Evolutionary conservation across 2,797 vertebrate genomes (phyloP).

Genomic region (Acanthurus leucopareius): DNA sequence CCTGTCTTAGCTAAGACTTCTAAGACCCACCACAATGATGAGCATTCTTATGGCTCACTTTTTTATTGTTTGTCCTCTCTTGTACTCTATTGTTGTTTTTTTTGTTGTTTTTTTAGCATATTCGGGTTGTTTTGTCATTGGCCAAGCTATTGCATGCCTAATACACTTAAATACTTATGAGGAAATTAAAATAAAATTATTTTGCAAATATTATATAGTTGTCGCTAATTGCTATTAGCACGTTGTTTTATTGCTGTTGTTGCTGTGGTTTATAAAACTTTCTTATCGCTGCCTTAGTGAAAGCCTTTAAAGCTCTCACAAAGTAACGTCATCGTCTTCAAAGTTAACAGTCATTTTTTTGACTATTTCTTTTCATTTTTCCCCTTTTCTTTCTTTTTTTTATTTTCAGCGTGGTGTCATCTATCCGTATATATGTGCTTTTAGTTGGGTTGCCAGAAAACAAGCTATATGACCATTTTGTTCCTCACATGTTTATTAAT

Average conservation of each 20-base stretch:
- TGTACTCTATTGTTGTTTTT: no score
- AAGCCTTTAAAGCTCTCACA: background rate
- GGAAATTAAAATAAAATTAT: background rate
- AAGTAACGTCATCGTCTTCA: slow-evolving; percentile 3
- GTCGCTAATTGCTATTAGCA: slow-evolving; percentile 7
- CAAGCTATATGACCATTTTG: slow-evolving; percentile 18
- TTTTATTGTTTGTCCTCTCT: slow-evolving; percentile 20
- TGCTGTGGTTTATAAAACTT: background rate
- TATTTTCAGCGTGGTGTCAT: background rate
- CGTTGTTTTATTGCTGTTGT: slow-evolving; percentile 7
- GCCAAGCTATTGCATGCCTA: background rate
- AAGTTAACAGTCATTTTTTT: background rate
- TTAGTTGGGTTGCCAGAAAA: slow-evolving; percentile 6
- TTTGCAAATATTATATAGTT: slow-evolving; percentile 11
- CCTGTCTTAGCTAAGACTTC: slow-evolving; percentile 38
- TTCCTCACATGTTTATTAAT: slow-evolving; percentile 37
- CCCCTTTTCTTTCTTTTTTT: no score
- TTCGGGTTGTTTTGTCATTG: slow-evolving; percentile 16
- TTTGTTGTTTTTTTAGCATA: no score
- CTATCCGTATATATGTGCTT: slow-evolving; percentile 1
- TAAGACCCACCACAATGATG: slow-evolving; percentile 52
- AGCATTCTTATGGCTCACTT: slow-evolving; percentile 17
- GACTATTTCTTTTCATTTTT: no score
- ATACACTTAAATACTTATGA: background rate
- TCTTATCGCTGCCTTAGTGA: slow-evolving; percentile 5